These are phyloP conservation scores for Rhinatrema bivittatum DNA, from an alignment of 2,797 vertebrate species.

Conservation along the genomic window DNA sequence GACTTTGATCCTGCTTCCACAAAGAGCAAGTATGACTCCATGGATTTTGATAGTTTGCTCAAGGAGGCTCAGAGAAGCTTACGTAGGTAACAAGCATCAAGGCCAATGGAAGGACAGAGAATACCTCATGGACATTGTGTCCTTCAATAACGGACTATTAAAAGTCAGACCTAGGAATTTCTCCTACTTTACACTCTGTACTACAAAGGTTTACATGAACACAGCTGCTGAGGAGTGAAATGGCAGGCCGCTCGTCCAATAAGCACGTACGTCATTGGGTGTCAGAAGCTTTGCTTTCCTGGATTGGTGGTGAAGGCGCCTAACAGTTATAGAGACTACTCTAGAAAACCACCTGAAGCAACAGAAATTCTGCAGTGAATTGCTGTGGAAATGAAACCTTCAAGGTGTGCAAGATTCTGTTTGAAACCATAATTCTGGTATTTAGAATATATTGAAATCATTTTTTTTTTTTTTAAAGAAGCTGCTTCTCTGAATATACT, in stretches of 20 bases:
- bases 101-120: slow-evolving; percentile 62
- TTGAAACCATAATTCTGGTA: slow-evolving; percentile 12
- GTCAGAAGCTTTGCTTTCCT: slow-evolving; percentile 45
- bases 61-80: slow-evolving; percentile 94
- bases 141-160: slow-evolving; percentile 72
- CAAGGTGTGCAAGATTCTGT: slow-evolving; percentile 2
- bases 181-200: slow-evolving; percentile 81
- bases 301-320: slow-evolving; percentile 34
- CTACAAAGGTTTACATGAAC: slow-evolving; percentile 93
- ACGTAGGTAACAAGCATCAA: slow-evolving; percentile 84
- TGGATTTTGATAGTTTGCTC: slow-evolving; percentile 99
- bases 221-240: slow-evolving; percentile 84
- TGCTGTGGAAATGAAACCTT: slow-evolving; percentile 47
- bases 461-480: slow-evolving; percentile 32
- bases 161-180: slow-evolving; percentile 64
- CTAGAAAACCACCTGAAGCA: slow-evolving; percentile 43
- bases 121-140: slow-evolving; percentile 85
- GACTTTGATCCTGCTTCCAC: slow-evolving; percentile 98
- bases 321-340: slow-evolving; percentile 3
- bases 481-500: slow-evolving; percentile 38
- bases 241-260: slow-evolving; percentile 64
- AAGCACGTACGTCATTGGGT: slow-evolving; percentile 50
- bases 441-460: slow-evolving; percentile 19
- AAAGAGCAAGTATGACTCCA: slow-evolving; percentile 98
- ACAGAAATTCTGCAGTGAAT: slow-evolving; percentile 65